Evolutionary conservation across 2,113 vertebrate genomes (phyloP).

Genomic region (Syngnathus scovelli): DNA sequence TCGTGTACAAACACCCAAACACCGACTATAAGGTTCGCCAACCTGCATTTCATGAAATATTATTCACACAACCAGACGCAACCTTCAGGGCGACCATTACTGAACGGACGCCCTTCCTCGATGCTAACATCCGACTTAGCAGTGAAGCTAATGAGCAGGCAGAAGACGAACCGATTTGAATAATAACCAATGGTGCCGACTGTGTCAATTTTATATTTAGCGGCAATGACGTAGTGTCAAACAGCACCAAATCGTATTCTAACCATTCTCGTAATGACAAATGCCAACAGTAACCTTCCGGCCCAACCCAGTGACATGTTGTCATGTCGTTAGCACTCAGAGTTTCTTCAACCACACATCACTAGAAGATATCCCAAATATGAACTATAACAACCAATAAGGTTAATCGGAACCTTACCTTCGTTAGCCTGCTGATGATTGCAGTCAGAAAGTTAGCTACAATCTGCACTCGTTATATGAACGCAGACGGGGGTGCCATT

Average conservation of each 20-base stretch:
- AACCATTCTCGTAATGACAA: background rate
- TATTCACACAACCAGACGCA: background rate
- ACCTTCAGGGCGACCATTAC: background rate
- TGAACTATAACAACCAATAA: conserved; percentile 8
- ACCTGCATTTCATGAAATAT: background rate
- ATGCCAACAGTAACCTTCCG: background rate
- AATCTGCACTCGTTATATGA: background rate
- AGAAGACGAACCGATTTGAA: background rate
- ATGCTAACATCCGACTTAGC: conserved; percentile 1
- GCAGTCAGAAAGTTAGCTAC: conserved; percentile 50
- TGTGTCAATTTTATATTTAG: background rate
- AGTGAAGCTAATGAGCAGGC: background rate
- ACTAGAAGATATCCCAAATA: background rate
- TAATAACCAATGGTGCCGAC: background rate
- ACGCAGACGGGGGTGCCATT: background rate
- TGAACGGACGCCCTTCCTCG: background rate
- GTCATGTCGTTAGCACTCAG: background rate
- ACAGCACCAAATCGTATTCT: background rate
- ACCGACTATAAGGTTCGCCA: background rate
- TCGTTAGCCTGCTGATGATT: conserved; percentile 33
- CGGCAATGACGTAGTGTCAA: conserved; percentile 1
- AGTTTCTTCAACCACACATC: background rate
- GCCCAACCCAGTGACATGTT: conserved; percentile 2
- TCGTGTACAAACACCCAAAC: background rate
- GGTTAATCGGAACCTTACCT: conserved; percentile 45